Base-by-base conservation (phyloP, 2,113 vertebrate genomes). In the Pomatorhinus ruficollis region DNA sequence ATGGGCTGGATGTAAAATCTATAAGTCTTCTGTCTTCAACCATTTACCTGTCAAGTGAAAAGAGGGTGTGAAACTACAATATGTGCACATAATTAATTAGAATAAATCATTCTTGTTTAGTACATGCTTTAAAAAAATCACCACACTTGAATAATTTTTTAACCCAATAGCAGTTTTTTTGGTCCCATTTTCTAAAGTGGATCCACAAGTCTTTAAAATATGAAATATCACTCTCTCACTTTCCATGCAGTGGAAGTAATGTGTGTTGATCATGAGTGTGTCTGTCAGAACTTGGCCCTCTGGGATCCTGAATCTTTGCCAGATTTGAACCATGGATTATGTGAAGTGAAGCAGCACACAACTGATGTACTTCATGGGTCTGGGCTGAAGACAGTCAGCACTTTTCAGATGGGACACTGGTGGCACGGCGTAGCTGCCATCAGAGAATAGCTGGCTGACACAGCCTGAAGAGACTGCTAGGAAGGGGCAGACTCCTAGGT, bases 21-120 rank as follows among this genome's bases (percentile, higher is more conserved):
- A 81, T 97, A 98, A 97, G 91, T 98, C 87, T 97, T 97, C 97
- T 91, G 71, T 97, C 96, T 98, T 97, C 95, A 95, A 84, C 95
- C 89, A 94, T 97, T 98, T 98, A 98, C 97, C 97, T 98, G 93
- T 96, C 94, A 97, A 97, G 92, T 92, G 56, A 96, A 97, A 98
- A 95, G 56, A 92, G 27, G 45, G 15, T 91, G 50, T 92, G 66
- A 95, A 97, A 88, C 44, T 82, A 89, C 9, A 91, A 33, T 92
- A 69, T 47, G n/a, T 72, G 56, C 47, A 95, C 77, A 94, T 95
- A 97, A 96, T 95, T 95, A 97, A 96, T 97, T 97, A 91, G 70
- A 87, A 79, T 49, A 89, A 63, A 82, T 18, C 10, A 60, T 54
- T 90, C 80, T 68, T 95, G 53, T 90, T 95, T 89, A 71, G 5